phyloP scores from a whole-genome alignment of 2,888 invertebrate genomes.

The Volucella inanis region DNA sequence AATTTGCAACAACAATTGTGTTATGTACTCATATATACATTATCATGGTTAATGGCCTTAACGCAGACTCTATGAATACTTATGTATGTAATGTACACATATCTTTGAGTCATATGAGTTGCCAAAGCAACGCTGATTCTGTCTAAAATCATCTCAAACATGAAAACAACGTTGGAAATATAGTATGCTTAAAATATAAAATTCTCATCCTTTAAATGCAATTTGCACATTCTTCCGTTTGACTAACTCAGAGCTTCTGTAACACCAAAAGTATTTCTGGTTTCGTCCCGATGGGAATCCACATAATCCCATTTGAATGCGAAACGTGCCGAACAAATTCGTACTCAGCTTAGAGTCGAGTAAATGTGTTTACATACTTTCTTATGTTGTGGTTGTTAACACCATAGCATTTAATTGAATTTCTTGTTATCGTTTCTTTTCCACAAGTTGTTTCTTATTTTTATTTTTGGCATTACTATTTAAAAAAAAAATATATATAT shows the following conservation, averaged over 20 bases:
- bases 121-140: too few species aligned
- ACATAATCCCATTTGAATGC: constrained; percentile 56
- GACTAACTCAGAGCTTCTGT: constrained; percentile 1
- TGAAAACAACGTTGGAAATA: too few species aligned
- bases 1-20: too few species aligned
- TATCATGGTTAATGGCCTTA: too few species aligned
- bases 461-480: neutral
- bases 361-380: constrained; percentile 21
- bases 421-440: constrained; percentile 15
- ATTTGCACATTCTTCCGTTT: constrained; percentile 18
- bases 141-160: too few species aligned
- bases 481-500: too few species aligned
- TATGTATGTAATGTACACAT: too few species aligned
- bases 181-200: too few species aligned
- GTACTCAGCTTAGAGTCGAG: constrained; percentile 59
- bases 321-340: constrained; percentile 70
- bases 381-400: constrained; percentile 58
- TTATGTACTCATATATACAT: too few species aligned
- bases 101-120: too few species aligned
- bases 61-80: too few species aligned
- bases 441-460: constrained; percentile 6
- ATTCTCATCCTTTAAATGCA: constrained; percentile 44
- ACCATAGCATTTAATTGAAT: constrained; percentile 66
- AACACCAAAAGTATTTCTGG: constrained; percentile 26
- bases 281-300: constrained; percentile 44